phyloP scores from a whole-genome alignment of 2,888 invertebrate genomes.

The Polietes domitor region DNA sequence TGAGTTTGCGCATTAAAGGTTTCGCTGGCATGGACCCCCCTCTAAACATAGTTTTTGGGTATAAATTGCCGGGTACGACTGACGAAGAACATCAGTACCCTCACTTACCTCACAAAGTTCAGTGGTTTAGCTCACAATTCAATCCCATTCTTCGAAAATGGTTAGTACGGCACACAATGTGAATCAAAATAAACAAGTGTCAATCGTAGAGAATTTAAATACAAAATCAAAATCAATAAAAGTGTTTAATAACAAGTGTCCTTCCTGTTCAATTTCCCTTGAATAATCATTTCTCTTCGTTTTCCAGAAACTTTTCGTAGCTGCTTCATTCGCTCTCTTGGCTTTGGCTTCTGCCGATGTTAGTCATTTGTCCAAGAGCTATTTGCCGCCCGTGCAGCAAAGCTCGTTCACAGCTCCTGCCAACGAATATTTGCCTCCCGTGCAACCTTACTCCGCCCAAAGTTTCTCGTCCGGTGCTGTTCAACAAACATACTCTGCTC shows the following conservation, averaged over 20 bases:
- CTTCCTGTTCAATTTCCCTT: slow-evolving; percentile 7
- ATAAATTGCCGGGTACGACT: slow-evolving; percentile 76
- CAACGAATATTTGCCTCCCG: slow-evolving; percentile 75
- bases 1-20: slow-evolving; percentile 45
- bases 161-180: slow-evolving; percentile 71
- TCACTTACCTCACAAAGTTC: slow-evolving; percentile 75
- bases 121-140: slow-evolving; percentile 70
- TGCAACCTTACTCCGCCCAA: slow-evolving; percentile 58
- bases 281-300: not conserved
- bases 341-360: slow-evolving; percentile 78
- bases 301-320: slow-evolving; percentile 78
- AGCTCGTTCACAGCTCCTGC: slow-evolving; percentile 62
- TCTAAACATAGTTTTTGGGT: slow-evolving; percentile 71
- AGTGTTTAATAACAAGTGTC: not conserved
- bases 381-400: slow-evolving; percentile 73
- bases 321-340: slow-evolving; percentile 73
- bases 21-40: slow-evolving; percentile 35
- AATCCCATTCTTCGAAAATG: slow-evolving; percentile 70
- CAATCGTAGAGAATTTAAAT: slow-evolving; percentile 51
- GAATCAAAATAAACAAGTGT: slow-evolving; percentile 5
- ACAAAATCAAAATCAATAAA: slow-evolving; percentile 11
- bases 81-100: slow-evolving; percentile 79
- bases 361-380: slow-evolving; percentile 75
- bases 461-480: slow-evolving; percentile 60
- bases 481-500: slow-evolving; percentile 66